A percentile compares a stretch with the other conserved stretches of the same genome.
Evolutionary conservation across 1,140 invertebrate genomes (phyloP).

Genomic region (Myzus persicae): DNA sequence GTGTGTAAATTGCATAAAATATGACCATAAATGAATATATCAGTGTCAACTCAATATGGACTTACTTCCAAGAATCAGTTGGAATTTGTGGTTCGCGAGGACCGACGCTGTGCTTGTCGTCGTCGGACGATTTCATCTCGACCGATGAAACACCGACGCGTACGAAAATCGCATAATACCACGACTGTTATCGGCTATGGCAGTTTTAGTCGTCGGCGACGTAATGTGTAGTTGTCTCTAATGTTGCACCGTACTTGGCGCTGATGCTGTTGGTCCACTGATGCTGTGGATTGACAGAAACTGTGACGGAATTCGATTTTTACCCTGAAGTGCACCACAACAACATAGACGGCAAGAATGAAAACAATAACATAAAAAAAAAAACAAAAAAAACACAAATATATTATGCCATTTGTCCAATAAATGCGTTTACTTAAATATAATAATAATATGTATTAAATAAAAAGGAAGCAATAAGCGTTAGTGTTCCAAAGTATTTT

Average conservation of each 20-base stretch:
- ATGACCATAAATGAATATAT: neutral
- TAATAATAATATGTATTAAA: neutral
- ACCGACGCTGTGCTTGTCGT: conserved; percentile 50
- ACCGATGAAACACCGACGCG: conserved; percentile 45
- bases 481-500: conserved; percentile 1
- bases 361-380: conserved; percentile 35
- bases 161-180: conserved; percentile 56
- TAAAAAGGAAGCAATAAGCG: conserved; percentile 23
- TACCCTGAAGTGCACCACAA: conserved; percentile 38
- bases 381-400: conserved; percentile 17
- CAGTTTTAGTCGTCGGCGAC: neutral
- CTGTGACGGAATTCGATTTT: neutral
- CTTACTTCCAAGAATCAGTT: conserved; percentile 54
- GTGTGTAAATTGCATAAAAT: neutral
- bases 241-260: neutral
- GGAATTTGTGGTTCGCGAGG: conserved; percentile 45
- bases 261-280: neutral
- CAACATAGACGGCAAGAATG: conserved; percentile 12
- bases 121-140: conserved; percentile 57
- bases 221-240: neutral
- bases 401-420: neutral
- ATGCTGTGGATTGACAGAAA: neutral
- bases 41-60: neutral
- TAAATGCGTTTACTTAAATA: neutral
- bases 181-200: neutral